phyloP scores from a whole-genome alignment of 2,113 vertebrate species.

The Myrmecobius fasciatus region DNA sequence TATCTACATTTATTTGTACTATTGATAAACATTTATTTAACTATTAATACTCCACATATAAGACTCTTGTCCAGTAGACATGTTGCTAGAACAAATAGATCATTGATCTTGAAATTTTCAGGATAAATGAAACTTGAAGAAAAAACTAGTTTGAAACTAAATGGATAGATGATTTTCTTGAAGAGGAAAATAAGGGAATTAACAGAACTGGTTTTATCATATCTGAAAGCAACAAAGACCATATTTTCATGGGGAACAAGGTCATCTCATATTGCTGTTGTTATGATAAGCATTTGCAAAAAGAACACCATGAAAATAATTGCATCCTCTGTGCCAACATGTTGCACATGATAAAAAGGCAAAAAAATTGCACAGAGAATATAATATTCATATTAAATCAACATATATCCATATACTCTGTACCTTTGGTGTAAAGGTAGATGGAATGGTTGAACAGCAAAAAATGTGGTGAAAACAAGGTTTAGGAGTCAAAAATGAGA shows the following conservation, averaged over 20 bases:
- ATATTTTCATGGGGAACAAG: background rate
- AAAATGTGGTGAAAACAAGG: background rate
- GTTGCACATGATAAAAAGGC: background rate
- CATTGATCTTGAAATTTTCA: background rate
- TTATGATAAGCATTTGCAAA: constrained; percentile 4
- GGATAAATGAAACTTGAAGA: background rate
- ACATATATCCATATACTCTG: background rate
- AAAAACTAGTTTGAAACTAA: background rate
- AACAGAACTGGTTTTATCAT: background rate
- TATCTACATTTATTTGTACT: background rate
- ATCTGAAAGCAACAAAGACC: background rate
- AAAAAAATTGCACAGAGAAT: background rate
- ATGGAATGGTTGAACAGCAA: background rate
- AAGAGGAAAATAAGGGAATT: background rate
- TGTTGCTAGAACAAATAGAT: background rate
- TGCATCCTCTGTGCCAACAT: background rate
- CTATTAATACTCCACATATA: background rate
- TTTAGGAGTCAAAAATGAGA: background rate
- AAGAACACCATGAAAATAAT: background rate
- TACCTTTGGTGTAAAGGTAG: background rate
- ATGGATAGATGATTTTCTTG: background rate
- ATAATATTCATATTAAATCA: background rate
- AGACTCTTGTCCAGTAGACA: background rate
- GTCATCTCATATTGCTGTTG: background rate
- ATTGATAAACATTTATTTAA: background rate